Conservation (phyloP, 2,888 invertebrate genomes). For the Belgica antarctica region DNA sequence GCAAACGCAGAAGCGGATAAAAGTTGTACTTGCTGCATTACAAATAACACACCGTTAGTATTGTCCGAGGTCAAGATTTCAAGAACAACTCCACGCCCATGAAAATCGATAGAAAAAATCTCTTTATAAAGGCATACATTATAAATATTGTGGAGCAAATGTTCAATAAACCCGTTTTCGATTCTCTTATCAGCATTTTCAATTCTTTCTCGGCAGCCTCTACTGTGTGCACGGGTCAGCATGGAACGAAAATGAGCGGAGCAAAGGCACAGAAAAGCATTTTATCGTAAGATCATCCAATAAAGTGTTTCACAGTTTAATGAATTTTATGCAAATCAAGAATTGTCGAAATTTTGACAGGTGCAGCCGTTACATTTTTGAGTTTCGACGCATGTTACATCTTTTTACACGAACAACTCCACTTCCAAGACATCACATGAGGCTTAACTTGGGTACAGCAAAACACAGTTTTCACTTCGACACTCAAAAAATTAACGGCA, state of each 20-base stretch:
- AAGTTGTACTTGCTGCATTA: conserved; percentile 17
- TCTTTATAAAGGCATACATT: conserved; percentile 25
- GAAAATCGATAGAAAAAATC: conserved; percentile 5
- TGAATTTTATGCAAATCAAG: conserved; percentile 43
- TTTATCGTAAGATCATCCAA: conserved; percentile 36
- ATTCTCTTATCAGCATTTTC: conserved; percentile 38
- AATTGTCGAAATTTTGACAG: too few species aligned
- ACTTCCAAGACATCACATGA: too few species aligned
- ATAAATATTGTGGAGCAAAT: conserved; percentile 30
- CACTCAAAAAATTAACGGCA: too few species aligned
- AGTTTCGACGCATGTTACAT: too few species aligned
- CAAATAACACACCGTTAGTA: conserved; percentile 20
- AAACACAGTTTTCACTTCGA: too few species aligned
- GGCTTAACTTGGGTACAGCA: too few species aligned
- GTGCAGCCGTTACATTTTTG: too few species aligned
- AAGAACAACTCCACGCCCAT: conserved; percentile 32
- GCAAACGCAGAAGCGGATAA: not conserved
- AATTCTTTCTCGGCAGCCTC: conserved; percentile 21
- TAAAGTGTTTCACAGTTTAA: conserved; percentile 37
- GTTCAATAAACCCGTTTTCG: conserved; percentile 38
- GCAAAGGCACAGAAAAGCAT: conserved; percentile 14
- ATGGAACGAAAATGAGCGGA: not conserved
- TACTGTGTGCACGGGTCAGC: conserved; percentile 2
- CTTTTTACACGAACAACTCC: too few species aligned
- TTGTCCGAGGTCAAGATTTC: conserved; percentile 29